Conservation (phyloP, 2,888 invertebrate genomes). For the Phortica okadai region DNA sequence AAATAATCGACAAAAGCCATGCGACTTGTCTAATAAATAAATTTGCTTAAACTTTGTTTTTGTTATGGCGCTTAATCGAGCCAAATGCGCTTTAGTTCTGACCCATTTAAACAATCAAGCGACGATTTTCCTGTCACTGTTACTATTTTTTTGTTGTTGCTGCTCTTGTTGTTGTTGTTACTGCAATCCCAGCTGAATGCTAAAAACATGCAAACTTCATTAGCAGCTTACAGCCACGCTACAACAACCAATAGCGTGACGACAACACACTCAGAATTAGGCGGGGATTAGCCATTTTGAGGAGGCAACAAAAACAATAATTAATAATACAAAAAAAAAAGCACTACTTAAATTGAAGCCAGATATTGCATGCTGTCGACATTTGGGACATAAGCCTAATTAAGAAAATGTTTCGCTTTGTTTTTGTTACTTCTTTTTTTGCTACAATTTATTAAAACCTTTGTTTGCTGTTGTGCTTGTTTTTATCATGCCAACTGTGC, state of each 20-base stretch:
- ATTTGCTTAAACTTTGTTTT: background rate
- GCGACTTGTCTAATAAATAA: background rate
- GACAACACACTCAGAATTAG: background rate
- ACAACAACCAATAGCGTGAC: background rate
- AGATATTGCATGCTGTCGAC: background rate
- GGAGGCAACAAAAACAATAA: background rate
- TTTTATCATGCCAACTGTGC: background rate
- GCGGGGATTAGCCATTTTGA: background rate
- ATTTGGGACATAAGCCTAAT: background rate
- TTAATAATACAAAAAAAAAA: background rate
- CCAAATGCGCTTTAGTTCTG: background rate
- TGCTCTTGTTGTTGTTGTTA: no score
- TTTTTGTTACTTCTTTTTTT: background rate
- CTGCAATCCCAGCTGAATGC: background rate
- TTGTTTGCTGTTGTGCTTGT: background rate
- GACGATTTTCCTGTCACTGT: background rate
- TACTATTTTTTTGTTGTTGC: background rate
- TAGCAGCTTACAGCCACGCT: background rate
- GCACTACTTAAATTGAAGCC: background rate
- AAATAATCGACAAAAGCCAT: conserved; percentile 10
- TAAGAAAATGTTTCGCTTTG: background rate
- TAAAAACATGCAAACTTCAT: background rate
- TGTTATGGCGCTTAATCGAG: conserved; percentile 1
- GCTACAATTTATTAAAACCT: background rate
- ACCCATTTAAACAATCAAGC: background rate